A percentile compares a stretch with the other conserved stretches of the same genome.
phyloP scores from a whole-genome alignment of 2,888 invertebrate genomes.

The Lampropteryx suffumata region DNA sequence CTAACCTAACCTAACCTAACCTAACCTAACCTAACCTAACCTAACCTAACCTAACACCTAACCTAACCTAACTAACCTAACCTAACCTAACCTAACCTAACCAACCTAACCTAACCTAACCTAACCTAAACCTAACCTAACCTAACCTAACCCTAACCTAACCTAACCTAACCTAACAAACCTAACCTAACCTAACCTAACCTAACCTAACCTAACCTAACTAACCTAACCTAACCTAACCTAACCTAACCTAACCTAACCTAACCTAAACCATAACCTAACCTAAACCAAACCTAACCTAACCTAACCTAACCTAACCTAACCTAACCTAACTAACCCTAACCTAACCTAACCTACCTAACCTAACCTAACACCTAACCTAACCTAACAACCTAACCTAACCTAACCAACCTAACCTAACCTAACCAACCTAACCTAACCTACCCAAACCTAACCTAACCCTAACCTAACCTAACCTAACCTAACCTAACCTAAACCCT shows the following conservation, averaged over 20 bases:
- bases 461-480: slow-evolving; percentile 23
- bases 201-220: slow-evolving; percentile 23
- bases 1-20: slow-evolving; percentile 11
- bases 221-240: slow-evolving; percentile 21
- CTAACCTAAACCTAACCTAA: slow-evolving; percentile 30
- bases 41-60: no score
- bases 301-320: slow-evolving; percentile 19
- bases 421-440: slow-evolving; percentile 28
- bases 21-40: slow-evolving; percentile 16
- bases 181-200: slow-evolving; percentile 25
- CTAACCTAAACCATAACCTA: slow-evolving; percentile 12
- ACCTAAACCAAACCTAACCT: slow-evolving; percentile 7
- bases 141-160: slow-evolving; percentile 31
- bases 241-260: slow-evolving; percentile 23
- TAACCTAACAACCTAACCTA: slow-evolving; percentile 27
- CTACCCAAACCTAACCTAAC: slow-evolving; percentile 14
- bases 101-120: no score
- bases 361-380: slow-evolving; percentile 25
- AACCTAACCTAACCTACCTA: no score
- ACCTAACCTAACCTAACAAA: slow-evolving; percentile 25
- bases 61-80: slow-evolving; percentile 29
- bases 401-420: slow-evolving; percentile 11
- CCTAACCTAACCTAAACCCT: slow-evolving; percentile 23
- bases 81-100: slow-evolving; percentile 23
- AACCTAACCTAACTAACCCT: slow-evolving; percentile 21